Conservation (phyloP, 1,140 invertebrate genomes). For the Aphelinus certus region DNA sequence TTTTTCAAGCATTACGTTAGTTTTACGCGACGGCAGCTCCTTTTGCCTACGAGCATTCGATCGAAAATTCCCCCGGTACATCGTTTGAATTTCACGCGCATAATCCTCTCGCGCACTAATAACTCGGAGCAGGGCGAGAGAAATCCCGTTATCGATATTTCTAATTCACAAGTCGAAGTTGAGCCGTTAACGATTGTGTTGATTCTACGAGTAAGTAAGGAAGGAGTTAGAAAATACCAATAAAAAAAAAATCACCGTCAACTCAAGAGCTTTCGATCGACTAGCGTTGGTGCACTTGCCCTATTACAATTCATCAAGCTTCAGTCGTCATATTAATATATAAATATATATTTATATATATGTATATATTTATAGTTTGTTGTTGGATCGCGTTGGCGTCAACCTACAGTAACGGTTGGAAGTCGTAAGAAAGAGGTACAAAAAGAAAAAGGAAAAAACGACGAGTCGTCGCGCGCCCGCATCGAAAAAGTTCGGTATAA, state of each 20-base stretch:
- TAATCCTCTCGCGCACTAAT: neutral
- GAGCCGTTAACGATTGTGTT: too few relatives aligned
- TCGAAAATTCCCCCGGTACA: neutral
- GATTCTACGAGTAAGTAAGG: too few relatives aligned
- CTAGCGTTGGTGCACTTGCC: conserved; percentile 36
- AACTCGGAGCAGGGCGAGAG: neutral
- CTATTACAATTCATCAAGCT: conserved; percentile 30
- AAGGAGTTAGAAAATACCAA: too few relatives aligned
- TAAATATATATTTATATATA: neutral
- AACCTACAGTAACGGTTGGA: neutral
- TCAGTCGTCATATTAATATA: conserved; percentile 26
- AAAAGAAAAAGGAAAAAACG: neutral
- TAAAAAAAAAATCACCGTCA: conserved; percentile 2
- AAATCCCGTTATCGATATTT: neutral
- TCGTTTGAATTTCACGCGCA: neutral
- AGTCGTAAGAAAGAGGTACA: neutral
- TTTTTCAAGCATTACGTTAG: neutral
- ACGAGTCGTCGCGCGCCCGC: neutral
- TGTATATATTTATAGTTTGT: neutral
- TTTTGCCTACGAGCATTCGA: conserved; percentile 5
- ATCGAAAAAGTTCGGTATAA: neutral
- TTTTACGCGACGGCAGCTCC: neutral
- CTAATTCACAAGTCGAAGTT: too few relatives aligned
- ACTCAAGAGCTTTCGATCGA: conserved; percentile 14
- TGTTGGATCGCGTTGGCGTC: neutral